Evolutionary conservation across 2,797 vertebrate species (phyloP).

Genomic region (Sandelia bainsii): DNA sequence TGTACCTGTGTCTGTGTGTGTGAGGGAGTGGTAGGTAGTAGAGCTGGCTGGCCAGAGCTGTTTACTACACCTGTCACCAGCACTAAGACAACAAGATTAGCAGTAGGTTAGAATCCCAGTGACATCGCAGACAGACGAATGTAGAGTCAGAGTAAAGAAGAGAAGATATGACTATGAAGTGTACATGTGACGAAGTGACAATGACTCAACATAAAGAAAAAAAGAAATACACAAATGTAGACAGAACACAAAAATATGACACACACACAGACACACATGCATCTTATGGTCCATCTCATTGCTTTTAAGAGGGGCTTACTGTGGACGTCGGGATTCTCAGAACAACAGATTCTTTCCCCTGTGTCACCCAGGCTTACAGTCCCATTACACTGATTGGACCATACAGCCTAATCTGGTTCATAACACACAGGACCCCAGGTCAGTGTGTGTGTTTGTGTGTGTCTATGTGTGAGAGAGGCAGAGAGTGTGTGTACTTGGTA

Average conservation of each 20-base stretch:
- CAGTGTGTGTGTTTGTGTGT: slow-evolving; percentile 19
- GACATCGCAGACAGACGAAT: slow-evolving; percentile 67
- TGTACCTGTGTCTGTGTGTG: slow-evolving; percentile 81
- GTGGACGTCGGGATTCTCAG: slow-evolving; percentile 71
- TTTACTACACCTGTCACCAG: slow-evolving; percentile 86
- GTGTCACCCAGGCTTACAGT: slow-evolving; percentile 77
- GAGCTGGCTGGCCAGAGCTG: slow-evolving; percentile 78
- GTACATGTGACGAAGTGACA: slow-evolving; percentile 24
- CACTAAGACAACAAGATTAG: slow-evolving; percentile 86
- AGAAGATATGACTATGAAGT: slow-evolving; percentile 48
- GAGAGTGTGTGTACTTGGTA: slow-evolving; percentile 3
- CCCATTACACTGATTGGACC: slow-evolving; percentile 84
- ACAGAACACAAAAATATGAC: slow-evolving; percentile 31
- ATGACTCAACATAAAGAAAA: slow-evolving; percentile 48
- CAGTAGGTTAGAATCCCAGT: slow-evolving; percentile 78
- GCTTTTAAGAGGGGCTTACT: slow-evolving; percentile 78
- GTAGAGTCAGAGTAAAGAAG: slow-evolving; percentile 60
- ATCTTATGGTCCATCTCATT: slow-evolving; percentile 74
- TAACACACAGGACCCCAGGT: slow-evolving; percentile 71
- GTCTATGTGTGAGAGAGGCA: not conserved
- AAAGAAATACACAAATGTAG: slow-evolving; percentile 6
- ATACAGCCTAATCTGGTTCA: slow-evolving; percentile 79
- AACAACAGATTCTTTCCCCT: slow-evolving; percentile 79
- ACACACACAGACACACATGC: slow-evolving; percentile 44
- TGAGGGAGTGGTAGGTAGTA: slow-evolving; percentile 72